These are phyloP conservation scores for Cerastis leucographa DNA, from an alignment of 2,888 invertebrate genomes.

Conservation along the genomic window DNA sequence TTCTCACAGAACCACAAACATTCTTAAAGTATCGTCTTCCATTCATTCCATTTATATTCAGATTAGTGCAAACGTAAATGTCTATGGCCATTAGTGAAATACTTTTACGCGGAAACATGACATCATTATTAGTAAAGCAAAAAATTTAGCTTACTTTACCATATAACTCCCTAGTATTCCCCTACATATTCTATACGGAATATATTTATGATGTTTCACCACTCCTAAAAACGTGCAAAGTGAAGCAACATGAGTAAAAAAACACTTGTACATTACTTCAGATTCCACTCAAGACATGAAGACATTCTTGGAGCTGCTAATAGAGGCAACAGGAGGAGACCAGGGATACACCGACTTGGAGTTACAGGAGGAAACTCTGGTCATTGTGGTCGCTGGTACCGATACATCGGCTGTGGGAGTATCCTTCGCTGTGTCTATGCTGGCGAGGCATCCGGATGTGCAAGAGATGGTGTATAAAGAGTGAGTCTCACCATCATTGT, in stretches of 20 bases:
- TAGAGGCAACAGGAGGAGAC: constrained; percentile 66
- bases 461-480: constrained; percentile 75
- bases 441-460: constrained; percentile 71
- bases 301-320: constrained; percentile 74
- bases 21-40: too few relatives aligned
- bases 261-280: background rate
- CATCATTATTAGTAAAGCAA: background rate
- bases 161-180: background rate
- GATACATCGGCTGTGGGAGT: constrained; percentile 77
- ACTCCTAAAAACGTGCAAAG: background rate
- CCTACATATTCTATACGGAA: background rate
- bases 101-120: background rate
- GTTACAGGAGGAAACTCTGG: constrained; percentile 75
- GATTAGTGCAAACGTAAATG: too few relatives aligned
- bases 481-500: constrained; percentile 64
- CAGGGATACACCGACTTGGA: constrained; percentile 70
- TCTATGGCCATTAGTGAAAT: background rate
- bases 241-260: background rate
- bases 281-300: constrained; percentile 35
- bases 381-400: constrained; percentile 76
- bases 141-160: background rate
- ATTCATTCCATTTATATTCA: too few relatives aligned
- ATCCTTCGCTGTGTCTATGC: constrained; percentile 71
- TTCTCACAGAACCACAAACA: too few relatives aligned
- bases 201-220: background rate